phyloP scores from a whole-genome alignment of 2,113 vertebrate species.

The Lophochroa leadbeateri region DNA sequence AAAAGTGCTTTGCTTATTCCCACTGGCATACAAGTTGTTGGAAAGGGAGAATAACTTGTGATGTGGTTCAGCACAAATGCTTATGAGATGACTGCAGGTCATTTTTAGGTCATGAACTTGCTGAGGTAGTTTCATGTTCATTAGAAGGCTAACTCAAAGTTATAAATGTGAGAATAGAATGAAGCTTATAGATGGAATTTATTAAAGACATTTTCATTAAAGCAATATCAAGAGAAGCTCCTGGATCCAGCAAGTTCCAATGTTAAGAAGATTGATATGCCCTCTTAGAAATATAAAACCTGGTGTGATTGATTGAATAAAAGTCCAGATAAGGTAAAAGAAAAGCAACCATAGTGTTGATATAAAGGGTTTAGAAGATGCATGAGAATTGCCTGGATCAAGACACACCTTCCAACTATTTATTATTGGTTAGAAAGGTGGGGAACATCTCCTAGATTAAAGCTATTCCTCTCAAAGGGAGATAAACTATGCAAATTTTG shows the following conservation, averaged over 20 bases:
- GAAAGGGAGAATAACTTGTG: background rate
- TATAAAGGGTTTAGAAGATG: background rate
- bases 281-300: background rate
- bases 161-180: background rate
- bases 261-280: background rate
- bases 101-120: background rate
- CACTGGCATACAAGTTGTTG: background rate
- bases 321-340: background rate
- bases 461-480: background rate
- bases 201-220: background rate
- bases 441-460: background rate
- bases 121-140: background rate
- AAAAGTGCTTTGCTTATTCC: background rate
- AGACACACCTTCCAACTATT: background rate
- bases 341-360: background rate
- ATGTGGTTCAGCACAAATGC: background rate
- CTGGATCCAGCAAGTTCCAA: background rate
- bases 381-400: background rate
- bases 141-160: background rate
- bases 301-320: rapidly evolving
- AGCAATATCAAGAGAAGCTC: background rate
- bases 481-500: background rate
- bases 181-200: background rate
- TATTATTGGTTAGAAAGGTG: background rate
- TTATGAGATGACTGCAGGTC: background rate